Evolutionary conservation across 2,797 vertebrate species (phyloP), one percentile per base, ranked within the genome.

Genomic region (Anabas testudineus): DNA sequence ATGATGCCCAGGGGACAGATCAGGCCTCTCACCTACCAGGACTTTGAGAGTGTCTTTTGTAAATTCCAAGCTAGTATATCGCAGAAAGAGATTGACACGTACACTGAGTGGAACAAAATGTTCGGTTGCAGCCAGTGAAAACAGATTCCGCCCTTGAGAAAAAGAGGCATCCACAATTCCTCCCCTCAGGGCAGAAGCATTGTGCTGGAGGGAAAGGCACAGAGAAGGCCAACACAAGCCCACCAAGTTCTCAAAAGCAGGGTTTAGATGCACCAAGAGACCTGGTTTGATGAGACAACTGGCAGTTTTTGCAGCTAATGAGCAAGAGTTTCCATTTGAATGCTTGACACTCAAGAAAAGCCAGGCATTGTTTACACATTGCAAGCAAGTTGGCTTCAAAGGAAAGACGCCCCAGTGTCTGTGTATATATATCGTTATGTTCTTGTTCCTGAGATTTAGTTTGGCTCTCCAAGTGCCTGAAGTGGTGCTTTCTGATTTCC

Each of bases 91-190:
- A 90, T 89, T 73, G 87, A 91, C 82, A 90, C 95, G 52, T 99
- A 98, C 92, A 95, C 96, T 90, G 98, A 99, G 95, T 99, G 98
- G 98, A 99, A 99, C 96, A 99, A 99, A 97, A 98, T 98, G 97
- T 99, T 98, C 93, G 98, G 97, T 93, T 97, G 97, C 94, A 97
- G 96, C 95, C 97, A 99, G 94, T 99, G 95, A 99, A 93, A 88
- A 74, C 71, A 80, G 80, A 85, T 68, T 71, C 81, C 62, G 85
- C 85, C 83, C 86, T 88, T 84, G 81, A 88, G 87, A 85, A 80
- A 83, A 74, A 87, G 91, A 91, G 94, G 91, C 90, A 93, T 94
- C 94, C 94, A 92, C 94, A 91, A 91, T 94, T 91, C 91, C 93
- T 89, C 82, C 94, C 94, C 92, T 89, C 86, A 82, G 87, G 92